A percentile compares a stretch with the other conserved stretches of the same genome.
phyloP scores from a whole-genome alignment of 1,140 invertebrate genomes.

The Apis dorsata region DNA sequence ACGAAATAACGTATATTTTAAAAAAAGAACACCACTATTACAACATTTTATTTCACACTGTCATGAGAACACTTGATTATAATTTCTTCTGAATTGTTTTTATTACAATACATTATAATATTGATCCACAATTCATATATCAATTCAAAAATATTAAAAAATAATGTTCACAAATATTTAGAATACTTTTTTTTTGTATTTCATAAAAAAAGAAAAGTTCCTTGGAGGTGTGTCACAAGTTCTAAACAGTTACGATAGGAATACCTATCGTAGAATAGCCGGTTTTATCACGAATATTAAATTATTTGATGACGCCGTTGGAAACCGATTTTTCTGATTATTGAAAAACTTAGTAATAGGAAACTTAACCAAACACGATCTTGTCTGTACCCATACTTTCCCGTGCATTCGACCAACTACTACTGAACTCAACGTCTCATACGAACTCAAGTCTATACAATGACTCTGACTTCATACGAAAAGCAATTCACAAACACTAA shows the following conservation, averaged over 20 bases:
- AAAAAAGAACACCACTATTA: slow-evolving; percentile 25
- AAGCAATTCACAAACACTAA: slow-evolving; percentile 47
- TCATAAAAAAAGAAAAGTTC: slow-evolving; percentile 5
- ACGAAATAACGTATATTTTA: slow-evolving; percentile 10
- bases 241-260: slow-evolving; percentile 17
- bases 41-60: slow-evolving; percentile 30
- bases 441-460: slow-evolving; percentile 12
- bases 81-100: background rate
- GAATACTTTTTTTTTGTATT: background rate
- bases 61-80: background rate
- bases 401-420: slow-evolving; percentile 31
- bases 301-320: slow-evolving; percentile 27
- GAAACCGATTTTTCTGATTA: background rate
- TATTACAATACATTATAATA: slow-evolving; percentile 15
- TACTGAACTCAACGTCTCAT: slow-evolving; percentile 23
- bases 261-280: slow-evolving; percentile 38
- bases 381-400: slow-evolving; percentile 11
- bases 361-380: slow-evolving; percentile 13
- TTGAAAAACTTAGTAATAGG: background rate
- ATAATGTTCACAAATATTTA: background rate
- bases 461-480: slow-evolving; percentile 47
- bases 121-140: slow-evolving; percentile 17
- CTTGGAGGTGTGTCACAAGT: slow-evolving; percentile 40
- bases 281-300: slow-evolving; percentile 36
- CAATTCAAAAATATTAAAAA: background rate